A percentile compares a stretch with the other conserved stretches of the same genome.
These are phyloP conservation scores for Lucilia cuprina DNA, from an alignment of 1,140 invertebrate species.

Conservation along the genomic window DNA sequence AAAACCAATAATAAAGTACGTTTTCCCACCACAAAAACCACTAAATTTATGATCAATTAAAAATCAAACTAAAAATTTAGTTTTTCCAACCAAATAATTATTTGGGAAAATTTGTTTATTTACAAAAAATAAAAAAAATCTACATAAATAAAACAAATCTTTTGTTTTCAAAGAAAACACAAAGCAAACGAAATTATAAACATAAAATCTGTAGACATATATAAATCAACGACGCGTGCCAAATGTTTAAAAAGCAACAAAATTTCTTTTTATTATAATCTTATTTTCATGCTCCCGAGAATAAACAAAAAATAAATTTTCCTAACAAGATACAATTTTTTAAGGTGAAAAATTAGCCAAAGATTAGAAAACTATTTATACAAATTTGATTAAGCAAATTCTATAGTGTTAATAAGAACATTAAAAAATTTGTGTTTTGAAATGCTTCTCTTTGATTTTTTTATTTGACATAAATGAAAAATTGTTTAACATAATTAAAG, in stretches of 20 bases:
- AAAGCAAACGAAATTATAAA: background rate
- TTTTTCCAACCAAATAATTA: background rate
- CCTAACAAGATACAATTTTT: background rate
- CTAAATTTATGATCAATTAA: no score
- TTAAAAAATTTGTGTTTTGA: no score
- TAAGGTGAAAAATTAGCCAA: background rate
- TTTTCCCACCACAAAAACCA: no score
- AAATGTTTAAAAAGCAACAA: background rate
- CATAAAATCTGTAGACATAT: background rate
- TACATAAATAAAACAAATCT: background rate
- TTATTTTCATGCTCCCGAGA: background rate
- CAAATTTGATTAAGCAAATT: background rate
- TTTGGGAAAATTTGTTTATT: background rate
- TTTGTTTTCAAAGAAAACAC: no score
- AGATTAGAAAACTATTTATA: background rate
- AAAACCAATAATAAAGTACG: no score
- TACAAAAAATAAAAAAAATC: background rate
- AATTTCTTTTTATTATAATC: background rate
- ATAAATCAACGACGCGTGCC: constrained; percentile 1
- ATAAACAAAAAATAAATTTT: no score
- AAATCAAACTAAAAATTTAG: background rate
- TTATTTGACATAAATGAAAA: background rate
- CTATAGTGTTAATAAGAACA: background rate
- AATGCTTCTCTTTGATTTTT: background rate
- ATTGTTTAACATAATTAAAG: background rate